Percentiles rank a stretch among this genome's conserved stretches.
Conservation (phyloP, 2,113 vertebrate genomes). For the Polypterus bichir region DNA sequence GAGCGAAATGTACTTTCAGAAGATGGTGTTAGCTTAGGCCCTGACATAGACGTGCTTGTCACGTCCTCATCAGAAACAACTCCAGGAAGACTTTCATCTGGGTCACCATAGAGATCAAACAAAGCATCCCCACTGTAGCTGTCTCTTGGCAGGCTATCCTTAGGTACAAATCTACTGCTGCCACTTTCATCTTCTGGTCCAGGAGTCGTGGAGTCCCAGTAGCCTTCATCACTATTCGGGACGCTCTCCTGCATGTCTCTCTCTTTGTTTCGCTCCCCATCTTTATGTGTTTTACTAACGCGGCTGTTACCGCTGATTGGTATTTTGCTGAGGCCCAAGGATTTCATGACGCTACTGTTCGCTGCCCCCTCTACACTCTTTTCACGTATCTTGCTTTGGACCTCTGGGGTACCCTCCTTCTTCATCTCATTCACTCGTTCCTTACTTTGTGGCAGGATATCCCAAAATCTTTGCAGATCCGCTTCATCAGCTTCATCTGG, state of each 20-base stretch:
- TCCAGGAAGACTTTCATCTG: slow-evolving; percentile 38
- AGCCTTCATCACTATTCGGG: slow-evolving; percentile 78
- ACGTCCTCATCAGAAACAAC: slow-evolving; percentile 44
- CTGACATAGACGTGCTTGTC: slow-evolving; percentile 48
- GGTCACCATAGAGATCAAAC: slow-evolving; percentile 66
- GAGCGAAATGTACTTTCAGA: slow-evolving; percentile 42
- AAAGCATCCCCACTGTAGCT: slow-evolving; percentile 63
- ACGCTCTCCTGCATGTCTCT: slow-evolving; percentile 62
- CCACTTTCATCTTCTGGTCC: slow-evolving; percentile 58
- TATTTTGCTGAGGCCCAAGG: slow-evolving; percentile 48
- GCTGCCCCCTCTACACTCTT: background rate
- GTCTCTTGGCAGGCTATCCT: slow-evolving; percentile 54
- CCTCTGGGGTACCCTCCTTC: slow-evolving; percentile 40
- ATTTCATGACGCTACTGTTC: slow-evolving; percentile 24
- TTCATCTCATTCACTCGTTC: slow-evolving; percentile 31
- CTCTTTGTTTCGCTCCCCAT: slow-evolving; percentile 46
- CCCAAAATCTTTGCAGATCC: slow-evolving; percentile 87
- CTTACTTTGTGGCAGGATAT: slow-evolving; percentile 74
- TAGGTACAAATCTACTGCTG: slow-evolving; percentile 35
- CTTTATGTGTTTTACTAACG: slow-evolving; percentile 47
- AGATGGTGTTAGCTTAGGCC: slow-evolving; percentile 58
- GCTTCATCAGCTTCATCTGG: slow-evolving; percentile 85
- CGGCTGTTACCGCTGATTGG: slow-evolving; percentile 37
- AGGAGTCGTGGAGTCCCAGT: slow-evolving; percentile 86
- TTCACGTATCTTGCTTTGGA: background rate